Conservation (phyloP, 1,140 invertebrate genomes). For the Sminthurides bifidus region DNA sequence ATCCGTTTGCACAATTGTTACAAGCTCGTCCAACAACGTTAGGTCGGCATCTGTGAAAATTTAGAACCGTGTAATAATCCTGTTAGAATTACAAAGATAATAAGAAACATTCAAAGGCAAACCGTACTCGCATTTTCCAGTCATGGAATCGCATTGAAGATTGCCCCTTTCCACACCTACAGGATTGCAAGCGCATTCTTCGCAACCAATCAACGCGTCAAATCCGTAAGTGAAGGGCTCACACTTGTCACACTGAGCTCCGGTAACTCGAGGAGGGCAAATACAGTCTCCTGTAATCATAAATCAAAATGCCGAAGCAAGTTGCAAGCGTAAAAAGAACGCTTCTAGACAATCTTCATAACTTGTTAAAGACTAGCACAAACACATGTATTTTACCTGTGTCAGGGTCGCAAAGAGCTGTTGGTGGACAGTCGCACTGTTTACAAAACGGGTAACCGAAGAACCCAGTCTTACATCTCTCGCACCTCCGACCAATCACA, state of each 20-base stretch:
- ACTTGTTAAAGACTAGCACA: not conserved
- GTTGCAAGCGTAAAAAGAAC: too few relatives aligned
- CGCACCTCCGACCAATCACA: conserved; percentile 85
- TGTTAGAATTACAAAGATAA: conserved; percentile 4
- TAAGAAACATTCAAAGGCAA: not conserved
- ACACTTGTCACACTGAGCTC: conserved; percentile 74
- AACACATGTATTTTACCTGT: conserved; percentile 39
- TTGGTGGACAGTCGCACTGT: conserved; percentile 70
- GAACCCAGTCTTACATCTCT: conserved; percentile 78
- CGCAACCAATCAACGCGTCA: conserved; percentile 87
- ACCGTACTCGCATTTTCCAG: conserved; percentile 66
- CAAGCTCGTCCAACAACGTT: conserved; percentile 82
- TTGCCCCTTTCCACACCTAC: conserved; percentile 63
- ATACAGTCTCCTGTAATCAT: conserved; percentile 42
- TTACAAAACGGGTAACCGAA: conserved; percentile 91
- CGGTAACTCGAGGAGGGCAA: conserved; percentile 47
- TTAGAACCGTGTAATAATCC: not conserved
- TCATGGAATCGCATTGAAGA: conserved; percentile 74
- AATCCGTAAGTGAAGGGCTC: conserved; percentile 81
- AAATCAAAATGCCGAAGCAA: conserved; percentile 7
- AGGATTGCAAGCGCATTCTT: conserved; percentile 80
- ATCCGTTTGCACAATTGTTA: conserved; percentile 72
- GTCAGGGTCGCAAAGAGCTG: conserved; percentile 62
- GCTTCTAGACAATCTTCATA: too few relatives aligned
- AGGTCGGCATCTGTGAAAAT: conserved; percentile 55